Evolutionary conservation across 2,888 invertebrate genomes (phyloP).

Genomic region (Andricus quercusramuli): DNA sequence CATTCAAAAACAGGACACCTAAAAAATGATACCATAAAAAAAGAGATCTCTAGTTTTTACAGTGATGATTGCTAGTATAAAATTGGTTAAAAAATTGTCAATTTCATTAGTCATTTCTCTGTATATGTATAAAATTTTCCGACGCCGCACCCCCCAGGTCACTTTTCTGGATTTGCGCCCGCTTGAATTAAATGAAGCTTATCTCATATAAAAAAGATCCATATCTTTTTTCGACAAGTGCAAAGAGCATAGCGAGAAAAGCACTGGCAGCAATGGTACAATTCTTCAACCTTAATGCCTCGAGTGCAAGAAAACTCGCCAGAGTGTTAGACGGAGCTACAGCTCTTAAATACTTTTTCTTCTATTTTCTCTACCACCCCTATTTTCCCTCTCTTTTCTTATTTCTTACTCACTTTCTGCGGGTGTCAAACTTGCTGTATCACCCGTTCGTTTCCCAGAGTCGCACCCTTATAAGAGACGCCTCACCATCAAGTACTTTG

Average conservation of each 20-base stretch:
- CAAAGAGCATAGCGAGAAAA: conserved; percentile 48
- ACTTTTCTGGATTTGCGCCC: too few species aligned
- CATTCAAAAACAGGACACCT: too few species aligned
- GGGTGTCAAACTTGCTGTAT: conserved; percentile 57
- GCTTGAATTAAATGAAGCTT: too few species aligned
- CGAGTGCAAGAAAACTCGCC: conserved; percentile 53
- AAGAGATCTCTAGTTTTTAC: too few species aligned
- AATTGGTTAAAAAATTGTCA: too few species aligned
- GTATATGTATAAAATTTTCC: too few species aligned
- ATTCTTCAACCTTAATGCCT: conserved; percentile 41
- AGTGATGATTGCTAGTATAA: too few species aligned
- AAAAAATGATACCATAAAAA: too few species aligned
- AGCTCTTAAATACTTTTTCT: conserved; percentile 40
- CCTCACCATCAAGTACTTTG: conserved; percentile 54
- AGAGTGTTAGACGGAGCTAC: conserved; percentile 6
- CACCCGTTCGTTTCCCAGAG: conserved; percentile 56
- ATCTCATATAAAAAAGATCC: too few species aligned
- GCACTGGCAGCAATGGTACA: conserved; percentile 41
- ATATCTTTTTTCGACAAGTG: conserved; percentile 10
- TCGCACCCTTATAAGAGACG: conserved; percentile 48
- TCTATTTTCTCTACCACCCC: not conserved
- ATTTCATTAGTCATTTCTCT: too few species aligned
- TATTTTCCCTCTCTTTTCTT: conserved; percentile 42
- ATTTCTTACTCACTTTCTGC: conserved; percentile 42
- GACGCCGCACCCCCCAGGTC: too few species aligned